Conservation (phyloP, 2,797 vertebrate genomes). For the Adelosebastes latens region DNA sequence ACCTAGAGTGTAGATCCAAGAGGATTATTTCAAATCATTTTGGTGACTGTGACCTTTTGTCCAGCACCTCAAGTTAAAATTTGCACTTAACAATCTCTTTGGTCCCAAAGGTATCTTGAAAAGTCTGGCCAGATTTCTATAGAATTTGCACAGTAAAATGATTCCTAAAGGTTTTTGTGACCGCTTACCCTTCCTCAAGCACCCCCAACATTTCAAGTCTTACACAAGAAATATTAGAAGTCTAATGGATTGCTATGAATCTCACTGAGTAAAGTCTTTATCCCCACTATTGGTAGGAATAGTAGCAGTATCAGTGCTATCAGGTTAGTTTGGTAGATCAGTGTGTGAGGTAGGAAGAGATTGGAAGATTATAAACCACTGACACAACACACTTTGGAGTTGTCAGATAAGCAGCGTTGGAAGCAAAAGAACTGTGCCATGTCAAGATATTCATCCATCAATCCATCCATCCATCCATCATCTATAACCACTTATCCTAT, state of each 20-base stretch:
- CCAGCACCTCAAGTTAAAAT: not conserved
- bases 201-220: not conserved
- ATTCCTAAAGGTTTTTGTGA: not conserved
- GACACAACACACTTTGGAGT: not conserved
- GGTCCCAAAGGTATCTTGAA: not conserved
- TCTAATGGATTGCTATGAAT: not conserved
- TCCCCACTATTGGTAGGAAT: too few species aligned
- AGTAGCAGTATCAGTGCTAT: not conserved
- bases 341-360: not conserved
- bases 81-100: too few species aligned
- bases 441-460: too few species aligned
- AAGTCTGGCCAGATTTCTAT: not conserved
- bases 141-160: not conserved
- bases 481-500: too few species aligned
- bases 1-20: too few species aligned
- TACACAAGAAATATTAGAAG: not conserved
- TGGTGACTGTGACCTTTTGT: not conserved
- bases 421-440: too few species aligned
- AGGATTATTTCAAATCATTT: not conserved
- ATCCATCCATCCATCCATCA: too few species aligned
- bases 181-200: not conserved
- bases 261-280: not conserved
- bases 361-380: not conserved
- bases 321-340: too few species aligned
- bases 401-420: not conserved